phyloP scores from a whole-genome alignment of 2,113 vertebrate species.

The Arenaria interpres region DNA sequence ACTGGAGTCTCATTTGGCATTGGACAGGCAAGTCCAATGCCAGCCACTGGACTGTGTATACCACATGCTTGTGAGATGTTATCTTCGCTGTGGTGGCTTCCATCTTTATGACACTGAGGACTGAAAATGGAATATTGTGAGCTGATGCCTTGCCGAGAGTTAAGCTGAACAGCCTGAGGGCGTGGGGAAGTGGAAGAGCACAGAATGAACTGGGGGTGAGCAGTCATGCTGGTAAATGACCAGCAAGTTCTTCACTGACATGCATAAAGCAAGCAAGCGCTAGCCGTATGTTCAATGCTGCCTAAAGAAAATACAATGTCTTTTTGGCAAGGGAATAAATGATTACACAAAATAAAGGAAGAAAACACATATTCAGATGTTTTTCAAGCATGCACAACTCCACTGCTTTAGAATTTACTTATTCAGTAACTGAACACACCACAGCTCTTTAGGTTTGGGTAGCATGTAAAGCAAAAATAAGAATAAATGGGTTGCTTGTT shows the following conservation, averaged over 20 bases:
- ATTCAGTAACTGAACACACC: background rate
- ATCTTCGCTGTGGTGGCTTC: background rate
- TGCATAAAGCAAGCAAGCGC: background rate
- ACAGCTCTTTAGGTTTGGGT: background rate
- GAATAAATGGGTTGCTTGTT: background rate
- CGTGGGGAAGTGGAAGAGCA: rapidly evolving
- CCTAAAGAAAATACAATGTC: background rate
- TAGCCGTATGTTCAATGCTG: background rate
- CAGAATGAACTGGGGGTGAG: rapidly evolving
- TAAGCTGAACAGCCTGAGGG: background rate
- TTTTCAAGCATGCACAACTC: background rate
- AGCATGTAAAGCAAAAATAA: background rate
- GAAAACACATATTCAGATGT: background rate
- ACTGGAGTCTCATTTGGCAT: background rate
- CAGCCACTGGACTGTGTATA: background rate
- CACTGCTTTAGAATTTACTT: background rate
- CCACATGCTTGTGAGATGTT: background rate
- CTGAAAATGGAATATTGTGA: background rate
- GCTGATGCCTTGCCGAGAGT: background rate
- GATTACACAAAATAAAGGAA: background rate
- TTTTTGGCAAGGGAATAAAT: background rate
- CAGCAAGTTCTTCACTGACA: background rate
- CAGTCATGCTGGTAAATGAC: background rate
- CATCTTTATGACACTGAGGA: background rate
- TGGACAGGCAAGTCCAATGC: background rate